Percentiles rank a stretch among this genome's conserved stretches.
Conservation (phyloP, 2,797 vertebrate genomes). For the Todus mexicanus region DNA sequence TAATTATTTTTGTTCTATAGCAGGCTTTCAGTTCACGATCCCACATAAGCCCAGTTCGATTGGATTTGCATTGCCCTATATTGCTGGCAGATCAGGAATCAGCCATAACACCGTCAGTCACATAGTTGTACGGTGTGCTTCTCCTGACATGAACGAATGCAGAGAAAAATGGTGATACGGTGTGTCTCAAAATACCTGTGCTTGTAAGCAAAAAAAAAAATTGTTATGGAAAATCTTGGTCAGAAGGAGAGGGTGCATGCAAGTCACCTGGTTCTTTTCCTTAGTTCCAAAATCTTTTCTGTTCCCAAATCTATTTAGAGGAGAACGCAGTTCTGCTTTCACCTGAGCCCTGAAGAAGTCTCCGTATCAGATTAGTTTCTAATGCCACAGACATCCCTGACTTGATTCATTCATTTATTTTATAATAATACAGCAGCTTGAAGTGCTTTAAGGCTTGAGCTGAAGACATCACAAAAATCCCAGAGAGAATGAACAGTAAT, state of each 20-base stretch:
- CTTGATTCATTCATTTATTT: not conserved
- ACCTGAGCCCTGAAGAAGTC: not conserved
- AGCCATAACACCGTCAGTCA: not conserved
- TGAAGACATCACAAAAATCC: not conserved
- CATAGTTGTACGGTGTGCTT: not conserved
- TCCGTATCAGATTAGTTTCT: not conserved
- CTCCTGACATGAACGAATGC: not conserved
- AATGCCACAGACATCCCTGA: not conserved
- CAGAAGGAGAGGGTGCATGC: not conserved
- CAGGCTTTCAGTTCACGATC: conserved; percentile 13
- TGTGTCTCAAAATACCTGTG: not conserved
- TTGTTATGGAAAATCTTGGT: not conserved
- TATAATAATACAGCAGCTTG: not conserved
- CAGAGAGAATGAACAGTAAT: not conserved
- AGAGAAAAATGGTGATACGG: not conserved
- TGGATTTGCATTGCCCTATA: not conserved
- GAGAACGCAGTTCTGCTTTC: not conserved
- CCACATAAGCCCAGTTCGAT: not conserved
- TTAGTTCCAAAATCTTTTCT: not conserved
- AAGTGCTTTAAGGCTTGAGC: not conserved
- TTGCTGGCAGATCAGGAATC: not conserved
- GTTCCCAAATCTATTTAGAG: not conserved
- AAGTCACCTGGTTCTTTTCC: not conserved
- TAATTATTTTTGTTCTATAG: not conserved
- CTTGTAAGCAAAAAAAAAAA: not conserved